Percentiles rank a stretch among this genome's conserved stretches.
Evolutionary conservation across 2,888 invertebrate genomes (phyloP).

Genomic region (Hymenopus coronatus): DNA sequence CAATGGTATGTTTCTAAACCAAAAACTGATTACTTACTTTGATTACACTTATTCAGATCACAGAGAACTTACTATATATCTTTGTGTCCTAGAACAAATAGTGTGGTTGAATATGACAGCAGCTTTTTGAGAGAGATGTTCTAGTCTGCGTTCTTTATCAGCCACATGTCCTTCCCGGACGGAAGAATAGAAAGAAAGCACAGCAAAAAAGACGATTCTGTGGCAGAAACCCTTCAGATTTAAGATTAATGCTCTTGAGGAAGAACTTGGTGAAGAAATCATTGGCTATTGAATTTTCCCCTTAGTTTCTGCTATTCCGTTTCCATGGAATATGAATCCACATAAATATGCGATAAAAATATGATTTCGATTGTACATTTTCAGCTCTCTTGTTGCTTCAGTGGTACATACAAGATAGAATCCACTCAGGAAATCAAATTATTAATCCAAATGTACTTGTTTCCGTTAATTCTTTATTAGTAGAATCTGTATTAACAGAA

Average conservation of each 20-base stretch:
- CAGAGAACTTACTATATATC: no score
- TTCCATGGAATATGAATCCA: background rate
- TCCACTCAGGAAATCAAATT: no score
- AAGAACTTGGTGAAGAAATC: background rate
- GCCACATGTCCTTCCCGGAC: background rate
- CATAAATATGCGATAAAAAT: background rate
- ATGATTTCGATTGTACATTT: background rate
- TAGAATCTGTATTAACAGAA: no score
- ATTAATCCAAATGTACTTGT: no score
- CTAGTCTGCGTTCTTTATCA: background rate
- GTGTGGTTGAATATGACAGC: no score
- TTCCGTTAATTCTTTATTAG: no score
- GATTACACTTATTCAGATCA: no score
- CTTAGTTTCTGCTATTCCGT: background rate
- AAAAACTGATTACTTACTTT: no score
- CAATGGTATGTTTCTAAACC: no score
- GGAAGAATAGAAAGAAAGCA: background rate
- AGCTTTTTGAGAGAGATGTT: background rate
- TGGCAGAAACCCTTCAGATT: background rate
- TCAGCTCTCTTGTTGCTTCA: background rate
- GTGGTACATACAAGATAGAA: no score
- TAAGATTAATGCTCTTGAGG: background rate
- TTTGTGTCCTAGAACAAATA: no score
- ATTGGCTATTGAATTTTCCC: background rate
- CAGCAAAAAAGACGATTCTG: background rate